phyloP scores from a whole-genome alignment of 2,888 invertebrate species.

The Fragum fragum region DNA sequence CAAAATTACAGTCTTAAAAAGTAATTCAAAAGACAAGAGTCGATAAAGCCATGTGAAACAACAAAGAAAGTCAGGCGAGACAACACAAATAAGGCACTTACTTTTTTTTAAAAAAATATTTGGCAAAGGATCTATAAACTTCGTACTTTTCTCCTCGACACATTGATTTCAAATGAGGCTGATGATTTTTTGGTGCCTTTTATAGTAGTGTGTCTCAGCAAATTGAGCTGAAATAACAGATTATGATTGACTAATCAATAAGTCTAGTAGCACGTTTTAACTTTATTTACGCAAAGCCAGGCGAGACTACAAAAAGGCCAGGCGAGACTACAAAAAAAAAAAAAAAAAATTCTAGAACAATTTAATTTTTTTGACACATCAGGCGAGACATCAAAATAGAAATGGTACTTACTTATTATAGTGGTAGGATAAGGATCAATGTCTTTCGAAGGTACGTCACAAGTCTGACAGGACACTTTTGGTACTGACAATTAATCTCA shows the following conservation, averaged over 20 bases:
- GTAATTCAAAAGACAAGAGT: too few relatives aligned
- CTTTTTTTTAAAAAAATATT: too few relatives aligned
- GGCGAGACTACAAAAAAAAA: constrained; percentile 20
- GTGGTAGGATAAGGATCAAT: too few relatives aligned
- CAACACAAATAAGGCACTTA: background rate
- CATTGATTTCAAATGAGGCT: background rate
- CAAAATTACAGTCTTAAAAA: too few relatives aligned
- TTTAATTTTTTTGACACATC: background rate
- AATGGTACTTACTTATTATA: background rate
- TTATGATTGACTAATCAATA: background rate
- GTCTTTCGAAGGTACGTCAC: too few relatives aligned
- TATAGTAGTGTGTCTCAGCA: background rate
- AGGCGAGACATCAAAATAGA: background rate
- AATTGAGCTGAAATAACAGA: background rate
- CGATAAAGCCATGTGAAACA: too few relatives aligned
- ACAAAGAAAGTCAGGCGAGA: too few relatives aligned
- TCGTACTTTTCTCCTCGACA: too few relatives aligned
- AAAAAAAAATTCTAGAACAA: background rate
- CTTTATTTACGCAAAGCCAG: background rate
- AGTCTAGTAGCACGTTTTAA: background rate
- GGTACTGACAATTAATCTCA: background rate
- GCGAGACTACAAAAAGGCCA: constrained; percentile 22
- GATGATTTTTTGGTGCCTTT: background rate
- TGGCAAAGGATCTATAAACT: too few relatives aligned
- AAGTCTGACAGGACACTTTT: too few relatives aligned